Evolutionary conservation across 2,113 vertebrate genomes (phyloP).

Genomic region (Chloebia gouldiae): DNA sequence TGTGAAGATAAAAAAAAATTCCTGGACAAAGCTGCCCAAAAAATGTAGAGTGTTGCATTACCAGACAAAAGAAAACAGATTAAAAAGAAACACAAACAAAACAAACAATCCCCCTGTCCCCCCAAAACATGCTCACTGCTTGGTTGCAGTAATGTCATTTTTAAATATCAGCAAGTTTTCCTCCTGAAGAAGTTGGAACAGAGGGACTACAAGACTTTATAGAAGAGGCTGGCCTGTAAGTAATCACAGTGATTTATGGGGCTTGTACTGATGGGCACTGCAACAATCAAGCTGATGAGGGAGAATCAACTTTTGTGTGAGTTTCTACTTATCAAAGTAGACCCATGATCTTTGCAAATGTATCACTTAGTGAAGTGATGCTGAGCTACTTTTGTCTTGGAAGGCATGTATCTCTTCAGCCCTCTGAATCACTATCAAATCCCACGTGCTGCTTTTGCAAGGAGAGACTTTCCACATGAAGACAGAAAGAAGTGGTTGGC

Average conservation of each 20-base stretch:
- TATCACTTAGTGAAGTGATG: not conserved
- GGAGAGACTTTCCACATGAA: not conserved
- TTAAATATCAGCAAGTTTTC: not conserved
- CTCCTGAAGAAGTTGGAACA: not conserved
- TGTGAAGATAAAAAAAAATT: not conserved
- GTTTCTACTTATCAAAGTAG: not conserved
- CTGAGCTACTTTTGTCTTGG: not conserved
- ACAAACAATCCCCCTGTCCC: not conserved
- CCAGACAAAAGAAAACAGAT: not conserved
- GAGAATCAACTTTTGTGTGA: not conserved
- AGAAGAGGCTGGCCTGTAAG: not conserved
- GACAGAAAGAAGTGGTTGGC: not conserved
- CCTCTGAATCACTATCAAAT: not conserved
- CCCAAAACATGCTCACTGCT: not conserved
- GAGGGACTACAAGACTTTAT: accelerated
- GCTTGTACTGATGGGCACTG: not conserved
- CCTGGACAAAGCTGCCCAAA: not conserved
- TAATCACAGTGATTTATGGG: not conserved
- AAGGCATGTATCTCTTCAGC: not conserved
- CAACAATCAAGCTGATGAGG: not conserved
- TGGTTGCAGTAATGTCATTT: not conserved
- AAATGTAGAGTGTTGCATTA: not conserved
- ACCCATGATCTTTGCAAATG: not conserved
- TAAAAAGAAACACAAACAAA: not conserved
- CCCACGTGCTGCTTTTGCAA: not conserved